phyloP scores from a whole-genome alignment of 2,888 invertebrate genomes.

The Drosophila stalkeri region DNA sequence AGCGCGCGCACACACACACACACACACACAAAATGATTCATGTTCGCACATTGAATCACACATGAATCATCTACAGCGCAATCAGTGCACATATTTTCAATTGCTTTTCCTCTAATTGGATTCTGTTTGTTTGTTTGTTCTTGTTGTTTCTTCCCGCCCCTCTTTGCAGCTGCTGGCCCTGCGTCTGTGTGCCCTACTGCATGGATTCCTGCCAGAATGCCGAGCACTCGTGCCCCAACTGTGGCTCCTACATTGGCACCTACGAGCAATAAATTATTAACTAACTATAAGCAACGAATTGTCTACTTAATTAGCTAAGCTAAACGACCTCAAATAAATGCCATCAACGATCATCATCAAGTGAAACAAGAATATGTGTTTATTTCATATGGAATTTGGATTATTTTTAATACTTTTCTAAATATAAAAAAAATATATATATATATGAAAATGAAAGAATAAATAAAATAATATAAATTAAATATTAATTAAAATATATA shows the following conservation, averaged over 20 bases:
- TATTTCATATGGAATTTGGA: no score
- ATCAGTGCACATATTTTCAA: conserved; percentile 1
- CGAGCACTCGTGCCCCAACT: conserved; percentile 78
- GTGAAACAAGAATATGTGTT: background rate
- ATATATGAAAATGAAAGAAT: no score
- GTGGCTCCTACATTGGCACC: conserved; percentile 74
- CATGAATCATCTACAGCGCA: conserved; percentile 28
- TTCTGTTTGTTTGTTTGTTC: background rate
- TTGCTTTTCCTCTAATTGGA: background rate
- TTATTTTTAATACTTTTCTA: no score
- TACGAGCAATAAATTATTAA: conserved; percentile 46
- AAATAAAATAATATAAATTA: no score
- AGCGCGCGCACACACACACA: background rate
- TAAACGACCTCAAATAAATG: conserved; percentile 23
- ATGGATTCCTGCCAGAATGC: conserved; percentile 78
- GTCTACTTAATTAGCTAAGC: conserved; percentile 11
- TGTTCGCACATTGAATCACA: background rate
- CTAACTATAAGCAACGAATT: conserved; percentile 20
- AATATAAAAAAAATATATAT: no score
- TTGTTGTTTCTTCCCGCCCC: no score
- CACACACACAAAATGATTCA: background rate
- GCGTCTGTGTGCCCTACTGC: conserved; percentile 72
- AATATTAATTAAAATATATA: no score
- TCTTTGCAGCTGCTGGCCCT: conserved; percentile 70
- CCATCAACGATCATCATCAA: background rate